These are phyloP conservation scores for Fulica atra DNA, from an alignment of 2,113 vertebrate genomes.

Conservation along the genomic window DNA sequence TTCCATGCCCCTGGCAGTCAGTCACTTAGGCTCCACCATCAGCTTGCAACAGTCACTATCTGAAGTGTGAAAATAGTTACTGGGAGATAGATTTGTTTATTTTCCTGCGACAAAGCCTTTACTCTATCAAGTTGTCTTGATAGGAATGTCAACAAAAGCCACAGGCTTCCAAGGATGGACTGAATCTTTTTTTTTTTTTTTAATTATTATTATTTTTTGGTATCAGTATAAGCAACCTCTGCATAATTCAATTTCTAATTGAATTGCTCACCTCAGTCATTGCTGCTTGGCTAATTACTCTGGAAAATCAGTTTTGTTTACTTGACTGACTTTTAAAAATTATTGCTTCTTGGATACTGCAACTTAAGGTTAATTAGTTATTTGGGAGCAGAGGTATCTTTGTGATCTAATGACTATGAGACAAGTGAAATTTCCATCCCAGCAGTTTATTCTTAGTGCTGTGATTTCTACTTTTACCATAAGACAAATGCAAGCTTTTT, in stretches of 20 bases:
- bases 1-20: background rate
- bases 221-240: background rate
- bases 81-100: background rate
- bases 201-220: background rate
- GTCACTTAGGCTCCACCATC: background rate
- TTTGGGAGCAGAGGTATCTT: background rate
- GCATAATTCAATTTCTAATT: constrained; percentile 5
- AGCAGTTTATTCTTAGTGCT: background rate
- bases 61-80: background rate
- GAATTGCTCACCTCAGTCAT: background rate
- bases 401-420: background rate
- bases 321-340: background rate
- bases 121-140: background rate
- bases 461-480: background rate
- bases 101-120: background rate
- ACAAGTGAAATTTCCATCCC: background rate
- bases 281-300: background rate
- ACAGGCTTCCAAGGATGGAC: background rate
- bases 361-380: background rate
- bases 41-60: background rate
- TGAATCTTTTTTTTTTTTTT: background rate
- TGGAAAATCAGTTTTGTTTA: background rate
- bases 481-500: background rate
- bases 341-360: background rate
- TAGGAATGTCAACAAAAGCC: background rate